These are phyloP conservation scores for Heterotilapia buettikoferi DNA, from an alignment of 2,113 vertebrate species.

Conservation along the genomic window DNA sequence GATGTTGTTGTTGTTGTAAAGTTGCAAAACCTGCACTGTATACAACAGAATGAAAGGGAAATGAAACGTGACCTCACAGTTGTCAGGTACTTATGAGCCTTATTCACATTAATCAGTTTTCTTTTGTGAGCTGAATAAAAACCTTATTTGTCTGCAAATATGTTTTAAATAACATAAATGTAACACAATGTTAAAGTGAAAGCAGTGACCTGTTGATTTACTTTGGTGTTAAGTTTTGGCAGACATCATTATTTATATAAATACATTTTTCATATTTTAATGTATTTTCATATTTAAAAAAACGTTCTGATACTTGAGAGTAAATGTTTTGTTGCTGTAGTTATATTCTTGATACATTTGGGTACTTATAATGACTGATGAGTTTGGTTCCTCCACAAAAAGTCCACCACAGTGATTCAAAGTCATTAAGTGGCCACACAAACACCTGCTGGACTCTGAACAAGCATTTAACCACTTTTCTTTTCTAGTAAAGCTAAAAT, in stretches of 20 bases:
- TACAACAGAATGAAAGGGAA: not conserved
- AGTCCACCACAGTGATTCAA: not conserved
- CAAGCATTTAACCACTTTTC: not conserved
- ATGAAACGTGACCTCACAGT: not conserved
- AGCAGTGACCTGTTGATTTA: rapidly evolving
- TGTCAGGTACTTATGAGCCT: not conserved
- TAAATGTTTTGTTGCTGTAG: not conserved
- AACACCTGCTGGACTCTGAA: not conserved
- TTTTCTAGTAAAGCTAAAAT: not conserved
- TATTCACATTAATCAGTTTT: not conserved
- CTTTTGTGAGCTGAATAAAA: not conserved
- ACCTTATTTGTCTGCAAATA: not conserved
- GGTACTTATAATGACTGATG: not conserved
- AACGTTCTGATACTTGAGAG: not conserved
- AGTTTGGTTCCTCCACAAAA: not conserved
- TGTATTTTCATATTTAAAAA: no score
- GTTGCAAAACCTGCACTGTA: not conserved
- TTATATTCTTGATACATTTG: not conserved
- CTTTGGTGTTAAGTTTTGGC: not conserved
- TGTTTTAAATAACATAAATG: not conserved
- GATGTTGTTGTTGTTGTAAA: no score
- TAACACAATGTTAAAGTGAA: not conserved
- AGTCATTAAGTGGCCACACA: not conserved
- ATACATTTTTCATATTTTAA: not conserved
- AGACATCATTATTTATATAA: not conserved